Evolutionary conservation across 1,140 invertebrate species (phyloP).

Genomic region (Heliconius nattereri): DNA sequence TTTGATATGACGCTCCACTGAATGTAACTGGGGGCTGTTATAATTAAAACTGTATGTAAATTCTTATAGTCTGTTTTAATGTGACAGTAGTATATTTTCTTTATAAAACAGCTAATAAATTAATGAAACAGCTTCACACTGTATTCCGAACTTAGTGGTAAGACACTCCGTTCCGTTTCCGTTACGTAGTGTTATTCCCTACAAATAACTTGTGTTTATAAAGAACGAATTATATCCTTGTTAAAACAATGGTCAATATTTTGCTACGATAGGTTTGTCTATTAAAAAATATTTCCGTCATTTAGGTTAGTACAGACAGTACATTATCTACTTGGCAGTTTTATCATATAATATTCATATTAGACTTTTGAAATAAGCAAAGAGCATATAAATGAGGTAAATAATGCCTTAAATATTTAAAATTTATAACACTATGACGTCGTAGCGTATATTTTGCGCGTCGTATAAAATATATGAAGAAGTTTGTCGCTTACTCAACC

Average conservation of each 20-base stretch:
- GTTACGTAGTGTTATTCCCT: too few species aligned
- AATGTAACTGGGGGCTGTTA: constrained; percentile 9
- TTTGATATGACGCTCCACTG: constrained; percentile 30
- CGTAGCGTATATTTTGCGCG: not conserved
- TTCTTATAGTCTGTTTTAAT: not conserved
- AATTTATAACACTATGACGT: constrained; percentile 13
- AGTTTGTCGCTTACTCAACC: constrained; percentile 23
- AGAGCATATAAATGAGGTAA: not conserved
- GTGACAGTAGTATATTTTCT: not conserved
- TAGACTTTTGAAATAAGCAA: not conserved
- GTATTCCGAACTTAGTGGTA: too few species aligned
- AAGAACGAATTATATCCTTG: too few species aligned
- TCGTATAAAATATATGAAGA: constrained; percentile 25
- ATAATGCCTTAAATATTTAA: not conserved
- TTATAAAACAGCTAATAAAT: not conserved
- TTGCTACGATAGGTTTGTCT: too few species aligned
- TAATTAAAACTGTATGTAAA: constrained; percentile 12
- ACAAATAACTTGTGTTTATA: too few species aligned
- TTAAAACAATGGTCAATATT: too few species aligned
- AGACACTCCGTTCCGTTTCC: too few species aligned
- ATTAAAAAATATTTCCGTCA: too few species aligned
- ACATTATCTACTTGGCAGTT: too few species aligned
- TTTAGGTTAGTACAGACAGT: too few species aligned
- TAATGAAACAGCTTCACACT: too few species aligned
- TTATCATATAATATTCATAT: too few species aligned